A percentile compares a stretch with the other conserved stretches of the same genome.
Conservation (phyloP, 1,140 invertebrate genomes). For the Zaprionus tsacasi region DNA sequence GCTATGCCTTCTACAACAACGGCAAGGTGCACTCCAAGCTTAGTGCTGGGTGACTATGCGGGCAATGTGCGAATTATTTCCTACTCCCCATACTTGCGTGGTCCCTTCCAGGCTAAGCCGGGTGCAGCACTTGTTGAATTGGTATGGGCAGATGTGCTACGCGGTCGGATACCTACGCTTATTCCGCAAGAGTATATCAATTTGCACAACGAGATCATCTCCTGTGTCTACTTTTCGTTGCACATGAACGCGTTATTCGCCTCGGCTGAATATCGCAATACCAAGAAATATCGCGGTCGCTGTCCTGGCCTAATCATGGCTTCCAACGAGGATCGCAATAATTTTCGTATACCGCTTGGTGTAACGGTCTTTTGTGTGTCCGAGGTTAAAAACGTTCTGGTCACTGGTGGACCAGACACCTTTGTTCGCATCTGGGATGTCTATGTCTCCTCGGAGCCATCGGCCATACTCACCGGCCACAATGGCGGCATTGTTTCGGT, state of each 20-base stretch:
- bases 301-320: conserved; percentile 70
- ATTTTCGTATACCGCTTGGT: conserved; percentile 81
- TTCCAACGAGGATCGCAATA: conserved; percentile 59
- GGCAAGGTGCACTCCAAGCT: conserved; percentile 86
- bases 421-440: conserved; percentile 90
- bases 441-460: conserved; percentile 88
- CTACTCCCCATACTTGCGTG: conserved; percentile 86
- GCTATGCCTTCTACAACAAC: conserved; percentile 87
- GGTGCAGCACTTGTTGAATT: conserved; percentile 86
- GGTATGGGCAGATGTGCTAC: conserved; percentile 86
- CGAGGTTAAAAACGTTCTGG: conserved; percentile 86
- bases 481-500: conserved; percentile 88
- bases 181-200: conserved; percentile 85
- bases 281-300: conserved; percentile 69
- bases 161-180: conserved; percentile 83
- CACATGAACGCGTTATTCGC: conserved; percentile 86
- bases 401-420: conserved; percentile 90
- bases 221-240: conserved; percentile 87
- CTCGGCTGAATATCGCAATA: conserved; percentile 84
- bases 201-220: conserved; percentile 87
- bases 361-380: conserved; percentile 86
- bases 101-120: conserved; percentile 88
- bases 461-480: conserved; percentile 88
- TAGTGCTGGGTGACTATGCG: conserved; percentile 88
- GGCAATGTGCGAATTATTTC: conserved; percentile 87